A percentile compares a stretch with the other conserved stretches of the same genome.
These are phyloP conservation scores for Musca domestica DNA, from an alignment of 1,140 invertebrate genomes.

Conservation along the genomic window DNA sequence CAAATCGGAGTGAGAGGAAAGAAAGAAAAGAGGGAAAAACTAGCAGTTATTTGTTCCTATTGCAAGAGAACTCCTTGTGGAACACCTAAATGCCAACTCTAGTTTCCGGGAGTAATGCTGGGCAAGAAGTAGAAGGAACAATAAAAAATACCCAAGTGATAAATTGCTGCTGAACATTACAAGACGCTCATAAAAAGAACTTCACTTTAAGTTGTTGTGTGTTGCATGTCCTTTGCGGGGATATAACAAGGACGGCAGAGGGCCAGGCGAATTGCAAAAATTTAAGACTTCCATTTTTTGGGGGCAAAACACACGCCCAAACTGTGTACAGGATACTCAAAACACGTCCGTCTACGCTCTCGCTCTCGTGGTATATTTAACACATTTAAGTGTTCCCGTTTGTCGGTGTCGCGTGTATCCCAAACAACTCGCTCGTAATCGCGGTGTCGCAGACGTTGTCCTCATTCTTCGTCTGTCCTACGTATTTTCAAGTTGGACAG, in stretches of 20 bases:
- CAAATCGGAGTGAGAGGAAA: not conserved
- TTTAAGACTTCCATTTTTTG: constrained; percentile 13
- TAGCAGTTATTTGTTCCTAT: no score
- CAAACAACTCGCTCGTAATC: not conserved
- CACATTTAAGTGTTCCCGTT: no score
- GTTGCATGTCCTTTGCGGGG: constrained; percentile 20
- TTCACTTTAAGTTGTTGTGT: constrained; percentile 27
- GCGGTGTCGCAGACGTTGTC: not conserved
- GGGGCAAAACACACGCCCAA: no score
- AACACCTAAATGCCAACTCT: no score
- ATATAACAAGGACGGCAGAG: not conserved
- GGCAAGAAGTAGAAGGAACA: not conserved
- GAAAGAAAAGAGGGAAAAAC: no score
- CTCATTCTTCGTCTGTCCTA: not conserved
- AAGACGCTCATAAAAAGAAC: constrained; percentile 33
- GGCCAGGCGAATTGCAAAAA: not conserved
- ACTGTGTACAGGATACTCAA: no score
- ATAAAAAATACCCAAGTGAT: constrained; percentile 26
- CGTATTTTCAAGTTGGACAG: not conserved
- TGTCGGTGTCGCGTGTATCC: no score
- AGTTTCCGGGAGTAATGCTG: not conserved
- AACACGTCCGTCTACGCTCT: no score
- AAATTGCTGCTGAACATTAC: constrained; percentile 29
- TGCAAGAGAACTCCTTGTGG: no score
- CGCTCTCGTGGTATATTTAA: no score